These are phyloP conservation scores for Gnathonemus longibarbis DNA, from an alignment of 2,113 vertebrate species.

Conservation along the genomic window DNA sequence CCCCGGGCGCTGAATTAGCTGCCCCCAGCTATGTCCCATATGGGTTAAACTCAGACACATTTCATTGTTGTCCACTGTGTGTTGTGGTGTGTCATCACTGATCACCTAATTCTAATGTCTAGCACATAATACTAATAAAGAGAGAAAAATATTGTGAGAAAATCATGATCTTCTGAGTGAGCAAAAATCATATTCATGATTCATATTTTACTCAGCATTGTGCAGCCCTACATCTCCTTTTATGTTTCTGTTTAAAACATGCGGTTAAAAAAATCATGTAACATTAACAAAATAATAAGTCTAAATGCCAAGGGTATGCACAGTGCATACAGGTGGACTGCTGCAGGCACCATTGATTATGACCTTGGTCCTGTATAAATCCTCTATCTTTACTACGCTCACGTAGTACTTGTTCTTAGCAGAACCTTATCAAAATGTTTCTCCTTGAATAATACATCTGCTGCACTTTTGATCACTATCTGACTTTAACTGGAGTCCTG, in stretches of 20 bases:
- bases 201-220: no score
- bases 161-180: not conserved
- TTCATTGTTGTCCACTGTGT: no score
- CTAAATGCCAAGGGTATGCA: not conserved
- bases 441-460: not conserved
- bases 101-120: not conserved
- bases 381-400: not conserved
- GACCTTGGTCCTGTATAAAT: not conserved
- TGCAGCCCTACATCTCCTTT: no score
- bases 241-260: not conserved
- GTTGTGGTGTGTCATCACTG: no score
- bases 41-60: no score
- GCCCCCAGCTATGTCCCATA: no score
- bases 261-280: not conserved
- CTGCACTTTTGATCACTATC: not conserved
- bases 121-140: not conserved
- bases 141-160: not conserved
- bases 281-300: not conserved
- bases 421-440: not conserved
- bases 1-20: no score
- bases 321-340: not conserved
- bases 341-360: not conserved
- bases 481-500: not conserved
- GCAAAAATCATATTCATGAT: no score
- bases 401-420: not conserved